These are phyloP conservation scores for Megaceryle torquata DNA, from an alignment of 2,113 vertebrate genomes.

Conservation along the genomic window DNA sequence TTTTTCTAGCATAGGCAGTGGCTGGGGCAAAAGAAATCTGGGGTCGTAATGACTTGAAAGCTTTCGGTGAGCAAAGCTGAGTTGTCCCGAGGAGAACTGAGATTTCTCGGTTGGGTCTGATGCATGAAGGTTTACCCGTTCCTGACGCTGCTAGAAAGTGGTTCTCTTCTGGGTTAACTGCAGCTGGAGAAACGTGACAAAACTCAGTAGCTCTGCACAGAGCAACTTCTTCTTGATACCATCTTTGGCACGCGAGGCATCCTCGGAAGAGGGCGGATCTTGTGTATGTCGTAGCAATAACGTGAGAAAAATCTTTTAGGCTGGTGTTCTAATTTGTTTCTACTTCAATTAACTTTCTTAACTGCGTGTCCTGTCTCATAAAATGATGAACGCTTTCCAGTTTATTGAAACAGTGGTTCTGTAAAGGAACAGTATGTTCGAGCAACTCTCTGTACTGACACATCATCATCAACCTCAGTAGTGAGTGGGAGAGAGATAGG, in stretches of 20 bases:
- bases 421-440: conserved; percentile 71
- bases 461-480: conserved; percentile 65
- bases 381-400: conserved; percentile 81
- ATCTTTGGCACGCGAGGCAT: background rate
- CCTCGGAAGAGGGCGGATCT: background rate
- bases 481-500: conserved; percentile 45
- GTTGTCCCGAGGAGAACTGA: background rate
- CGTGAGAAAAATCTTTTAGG: conserved; percentile 4
- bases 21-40: background rate
- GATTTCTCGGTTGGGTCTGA: background rate
- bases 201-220: background rate
- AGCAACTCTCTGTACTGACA: conserved; percentile 49
- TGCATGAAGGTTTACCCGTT: background rate
- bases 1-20: background rate
- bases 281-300: background rate
- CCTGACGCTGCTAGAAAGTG: background rate
- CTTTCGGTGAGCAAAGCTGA: background rate
- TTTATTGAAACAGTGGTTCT: conserved; percentile 81
- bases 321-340: conserved; percentile 41
- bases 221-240: background rate
- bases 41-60: accelerated
- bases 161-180: background rate
- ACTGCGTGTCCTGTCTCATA: conserved; percentile 57
- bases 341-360: conserved; percentile 69
- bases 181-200: background rate